Evolutionary conservation across 2,113 vertebrate genomes (phyloP).

Genomic region (Catharus fuscescens): DNA sequence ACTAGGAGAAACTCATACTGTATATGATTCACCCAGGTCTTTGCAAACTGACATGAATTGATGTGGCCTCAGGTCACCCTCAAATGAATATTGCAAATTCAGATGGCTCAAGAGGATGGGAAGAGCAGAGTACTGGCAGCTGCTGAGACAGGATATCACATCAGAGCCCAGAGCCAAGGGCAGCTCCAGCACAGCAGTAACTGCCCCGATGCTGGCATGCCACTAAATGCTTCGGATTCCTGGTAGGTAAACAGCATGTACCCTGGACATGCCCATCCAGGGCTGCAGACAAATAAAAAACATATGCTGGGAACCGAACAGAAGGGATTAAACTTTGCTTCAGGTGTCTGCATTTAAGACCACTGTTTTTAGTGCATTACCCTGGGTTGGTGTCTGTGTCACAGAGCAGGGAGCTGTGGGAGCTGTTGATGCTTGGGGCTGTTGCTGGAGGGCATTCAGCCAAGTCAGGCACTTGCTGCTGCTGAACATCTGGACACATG

Average conservation of each 20-base stretch:
- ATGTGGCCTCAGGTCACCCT: background rate
- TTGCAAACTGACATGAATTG: background rate
- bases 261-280: background rate
- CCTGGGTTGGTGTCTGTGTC: background rate
- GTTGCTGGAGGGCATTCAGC: background rate
- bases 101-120: background rate
- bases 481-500: background rate
- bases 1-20: background rate
- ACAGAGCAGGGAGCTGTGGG: background rate
- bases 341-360: background rate
- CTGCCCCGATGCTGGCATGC: background rate
- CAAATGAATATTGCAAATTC: background rate
- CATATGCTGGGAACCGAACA: background rate
- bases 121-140: background rate
- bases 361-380: background rate
- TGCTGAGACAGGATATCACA: constrained; percentile 6
- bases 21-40: background rate
- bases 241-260: background rate
- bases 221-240: background rate
- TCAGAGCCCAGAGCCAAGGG: background rate
- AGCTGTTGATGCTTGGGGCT: background rate
- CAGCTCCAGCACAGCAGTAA: background rate
- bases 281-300: background rate
- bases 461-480: background rate
- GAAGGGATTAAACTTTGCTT: background rate